Percentiles rank a stretch among this genome's conserved stretches.
These are phyloP conservation scores for Triplophysa bombifrons DNA, from an alignment of 2,797 vertebrate genomes.

Conservation along the genomic window DNA sequence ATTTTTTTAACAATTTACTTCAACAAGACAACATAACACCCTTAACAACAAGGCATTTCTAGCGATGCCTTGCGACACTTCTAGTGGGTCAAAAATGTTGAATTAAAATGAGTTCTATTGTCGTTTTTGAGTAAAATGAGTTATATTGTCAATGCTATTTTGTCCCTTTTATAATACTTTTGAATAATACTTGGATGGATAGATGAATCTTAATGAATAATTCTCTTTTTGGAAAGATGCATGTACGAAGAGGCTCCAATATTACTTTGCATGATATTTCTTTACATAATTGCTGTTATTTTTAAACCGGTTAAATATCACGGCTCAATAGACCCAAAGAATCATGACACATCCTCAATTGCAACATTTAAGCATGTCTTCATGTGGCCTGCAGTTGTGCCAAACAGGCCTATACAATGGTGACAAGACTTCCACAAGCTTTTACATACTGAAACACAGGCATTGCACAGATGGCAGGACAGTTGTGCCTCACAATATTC, in stretches of 20 bases:
- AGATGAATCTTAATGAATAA: too few relatives aligned
- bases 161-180: too few relatives aligned
- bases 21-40: too few relatives aligned
- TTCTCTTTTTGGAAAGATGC: background rate
- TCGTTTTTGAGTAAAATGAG: too few relatives aligned
- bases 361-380: background rate
- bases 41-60: too few relatives aligned
- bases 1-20: background rate
- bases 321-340: background rate
- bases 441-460: constrained; percentile 10
- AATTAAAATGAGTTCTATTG: too few relatives aligned
- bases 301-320: background rate
- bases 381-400: background rate
- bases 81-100: too few relatives aligned
- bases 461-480: constrained; percentile 22
- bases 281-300: background rate
- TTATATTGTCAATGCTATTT: too few relatives aligned
- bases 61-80: too few relatives aligned
- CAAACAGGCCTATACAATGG: constrained; percentile 1
- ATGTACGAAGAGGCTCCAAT: too few relatives aligned
- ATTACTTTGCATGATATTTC: background rate
- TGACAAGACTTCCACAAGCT: background rate
- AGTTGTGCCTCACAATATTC: constrained; percentile 20
- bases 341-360: constrained; percentile 3
- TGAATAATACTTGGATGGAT: too few relatives aligned